Evolutionary conservation across 2,797 vertebrate species (phyloP), one percentile per base, ranked within the genome.

Genomic region (Gymnoscopelus microlampas): DNA sequence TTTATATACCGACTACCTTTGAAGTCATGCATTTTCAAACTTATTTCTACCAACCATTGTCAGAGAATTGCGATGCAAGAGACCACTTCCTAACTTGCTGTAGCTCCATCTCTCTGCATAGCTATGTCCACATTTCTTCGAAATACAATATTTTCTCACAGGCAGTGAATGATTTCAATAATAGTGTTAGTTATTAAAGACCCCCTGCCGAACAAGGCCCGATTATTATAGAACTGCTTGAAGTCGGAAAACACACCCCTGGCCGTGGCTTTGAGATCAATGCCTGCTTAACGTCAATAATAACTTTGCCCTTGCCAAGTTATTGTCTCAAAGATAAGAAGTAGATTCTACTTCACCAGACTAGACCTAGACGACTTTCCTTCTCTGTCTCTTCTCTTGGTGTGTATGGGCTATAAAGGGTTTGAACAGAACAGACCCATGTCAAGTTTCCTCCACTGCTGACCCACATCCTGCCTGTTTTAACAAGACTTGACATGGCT

Each of bases 391-490:
- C 65, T 85, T 73, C 78, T 29, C 66, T 79, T 82, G 51, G 72
- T 60, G 70, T 81, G 60, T 79, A 69, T 71, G 83, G 70, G 65
- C 73, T 87, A 71, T 77, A 69, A 68, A 63, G 61, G 68, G 74
- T 78, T 73, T 71, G 86, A 79, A 87, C 72, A 88, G 86, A 79
- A 87, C 72, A 88, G 85, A 90, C 85, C 81, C 91, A 86, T 87
- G 85, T 84, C 74, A 74, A 74, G 79, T 87, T 75, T 85, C 85
- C 87, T 89, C 86, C 87, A 85, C 80, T 76, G 78, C 75, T 89
- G 89, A 94, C 92, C 89, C 81, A 87, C 67, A 82, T 89, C 71
- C 74, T 67, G 73, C 53, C 57, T 57, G 66, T 74, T 49, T 60
- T 79, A 81, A 85, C 82, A 81, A 78, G 53, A 70, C 2, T 68